Evolutionary conservation across 2,888 invertebrate species (phyloP).

Genomic region (Pseudolycoriella hygida): DNA sequence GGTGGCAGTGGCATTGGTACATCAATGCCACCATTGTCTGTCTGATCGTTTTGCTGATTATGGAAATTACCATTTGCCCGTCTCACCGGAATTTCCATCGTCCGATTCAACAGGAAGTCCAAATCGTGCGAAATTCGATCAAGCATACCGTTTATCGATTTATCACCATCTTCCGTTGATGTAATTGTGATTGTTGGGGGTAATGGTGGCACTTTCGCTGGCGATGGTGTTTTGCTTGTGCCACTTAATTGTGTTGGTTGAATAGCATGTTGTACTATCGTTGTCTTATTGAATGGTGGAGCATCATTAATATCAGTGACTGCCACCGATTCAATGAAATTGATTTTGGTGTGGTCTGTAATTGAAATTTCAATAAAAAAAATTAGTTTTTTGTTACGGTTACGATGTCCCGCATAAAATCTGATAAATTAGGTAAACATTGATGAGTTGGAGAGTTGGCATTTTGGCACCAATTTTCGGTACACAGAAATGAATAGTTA

Average conservation of each 20-base stretch:
- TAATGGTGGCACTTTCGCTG: neutral
- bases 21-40: neutral
- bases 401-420: too few species aligned
- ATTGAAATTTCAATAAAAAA: too few species aligned
- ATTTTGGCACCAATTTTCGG: too few species aligned
- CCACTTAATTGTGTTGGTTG: constrained; percentile 12
- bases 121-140: constrained; percentile 68
- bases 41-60: neutral
- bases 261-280: neutral
- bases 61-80: neutral
- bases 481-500: too few species aligned
- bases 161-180: constrained; percentile 6
- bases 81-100: constrained; percentile 20
- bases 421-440: too few species aligned
- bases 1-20: neutral
- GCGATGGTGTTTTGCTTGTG: neutral
- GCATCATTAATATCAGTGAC: constrained; percentile 3
- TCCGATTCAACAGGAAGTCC: constrained; percentile 61
- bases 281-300: neutral
- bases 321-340: neutral
- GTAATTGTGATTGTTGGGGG: constrained; percentile 9
- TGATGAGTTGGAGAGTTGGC: too few species aligned
- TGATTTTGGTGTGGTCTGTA: too few species aligned
- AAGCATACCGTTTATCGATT: constrained; percentile 42
- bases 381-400: too few species aligned